Percentiles rank a stretch among this genome's conserved stretches.
These are phyloP conservation scores for Drosophila recens DNA, from an alignment of 2,888 invertebrate species.

Conservation along the genomic window DNA sequence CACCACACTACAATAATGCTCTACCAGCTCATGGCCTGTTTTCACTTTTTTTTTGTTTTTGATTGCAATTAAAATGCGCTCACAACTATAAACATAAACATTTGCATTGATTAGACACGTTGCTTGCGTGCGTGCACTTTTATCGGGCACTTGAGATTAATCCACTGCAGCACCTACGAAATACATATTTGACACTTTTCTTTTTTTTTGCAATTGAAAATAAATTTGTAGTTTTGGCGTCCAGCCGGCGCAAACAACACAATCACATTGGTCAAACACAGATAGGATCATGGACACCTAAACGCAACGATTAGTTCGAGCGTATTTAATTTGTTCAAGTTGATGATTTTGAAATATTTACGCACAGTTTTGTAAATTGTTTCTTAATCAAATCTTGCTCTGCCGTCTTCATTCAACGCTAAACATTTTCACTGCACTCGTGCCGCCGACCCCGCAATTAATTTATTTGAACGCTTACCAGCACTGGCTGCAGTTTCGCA, in stretches of 20 bases:
- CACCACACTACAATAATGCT: conserved; percentile 64
- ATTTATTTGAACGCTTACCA: conserved; percentile 56
- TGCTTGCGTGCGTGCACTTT: conserved; percentile 26
- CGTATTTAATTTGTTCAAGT: conserved; percentile 8
- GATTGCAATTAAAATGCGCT: conserved; percentile 40
- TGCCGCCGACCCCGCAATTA: conserved; percentile 68
- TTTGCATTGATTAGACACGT: conserved; percentile 33
- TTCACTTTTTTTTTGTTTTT: conserved; percentile 47
- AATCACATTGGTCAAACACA: conserved; percentile 27
- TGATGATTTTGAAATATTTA: conserved; percentile 48
- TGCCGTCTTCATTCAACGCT: conserved; percentile 70
- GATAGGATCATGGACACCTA: conserved; percentile 5
- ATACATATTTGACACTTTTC: conserved; percentile 30
- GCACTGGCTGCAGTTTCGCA: conserved; percentile 63
- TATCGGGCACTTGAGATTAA: conserved; percentile 2
- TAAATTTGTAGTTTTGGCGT: conserved; percentile 57
- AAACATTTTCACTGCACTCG: conserved; percentile 74
- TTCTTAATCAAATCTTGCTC: conserved; percentile 65
- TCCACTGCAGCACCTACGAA: conserved; percentile 21
- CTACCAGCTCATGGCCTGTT: conserved; percentile 57
- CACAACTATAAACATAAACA: conserved; percentile 62
- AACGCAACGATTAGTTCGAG: conserved; percentile 6
- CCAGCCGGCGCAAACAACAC: conserved; percentile 60
- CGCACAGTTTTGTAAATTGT: conserved; percentile 53
- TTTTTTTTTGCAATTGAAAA: conserved; percentile 57